Evolutionary conservation across 1,140 invertebrate genomes (phyloP), one percentile per base, ranked within the genome.

Genomic region (Mylabris phalerata): DNA sequence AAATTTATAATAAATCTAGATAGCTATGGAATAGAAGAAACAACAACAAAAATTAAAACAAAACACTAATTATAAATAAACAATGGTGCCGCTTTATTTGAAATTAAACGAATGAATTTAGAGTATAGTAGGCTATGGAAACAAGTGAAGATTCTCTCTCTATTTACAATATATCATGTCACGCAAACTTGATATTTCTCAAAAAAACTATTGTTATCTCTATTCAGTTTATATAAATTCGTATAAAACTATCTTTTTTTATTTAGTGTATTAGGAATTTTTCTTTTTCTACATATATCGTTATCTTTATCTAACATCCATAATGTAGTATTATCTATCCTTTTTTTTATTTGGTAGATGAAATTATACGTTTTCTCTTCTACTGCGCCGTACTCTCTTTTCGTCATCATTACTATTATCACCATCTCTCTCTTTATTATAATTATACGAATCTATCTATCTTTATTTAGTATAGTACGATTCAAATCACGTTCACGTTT

Each of bases 101-200:
- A 19, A 19, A 19, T 19, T 19, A 19, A 19, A 0, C 19, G 19
- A 19, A 19, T 19, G 19, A 19, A 19, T 19, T 19, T 19, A 1
- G 19, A 19, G 19, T 56, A 52, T 39, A 45, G 48, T 32, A 32
- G 51, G 57, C 47, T 39, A 40, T 32, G 42, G 43, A 48, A 61
- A 61, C 55, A 57, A 50, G 25, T 50, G 49, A 39, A 58, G 43
- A 47, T 55, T 47, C 52, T n/a, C 32, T 39, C 38, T 62, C 55
- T 63, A 63, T 63, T 63, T 63, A 63, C 61, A 59, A 63, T 59
- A 59, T 59, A 59, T 63, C 54, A 60, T 58, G 62, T 64, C 59
- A 61, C 55, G 62, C 59, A 41, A 54, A 48, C 59, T 32, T 32
- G 32, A 32, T 32, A 32, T 32, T 32, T 32, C 7, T 7, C 32